Conservation (phyloP, 2,113 vertebrate genomes). For the Butastur rufipennis region DNA sequence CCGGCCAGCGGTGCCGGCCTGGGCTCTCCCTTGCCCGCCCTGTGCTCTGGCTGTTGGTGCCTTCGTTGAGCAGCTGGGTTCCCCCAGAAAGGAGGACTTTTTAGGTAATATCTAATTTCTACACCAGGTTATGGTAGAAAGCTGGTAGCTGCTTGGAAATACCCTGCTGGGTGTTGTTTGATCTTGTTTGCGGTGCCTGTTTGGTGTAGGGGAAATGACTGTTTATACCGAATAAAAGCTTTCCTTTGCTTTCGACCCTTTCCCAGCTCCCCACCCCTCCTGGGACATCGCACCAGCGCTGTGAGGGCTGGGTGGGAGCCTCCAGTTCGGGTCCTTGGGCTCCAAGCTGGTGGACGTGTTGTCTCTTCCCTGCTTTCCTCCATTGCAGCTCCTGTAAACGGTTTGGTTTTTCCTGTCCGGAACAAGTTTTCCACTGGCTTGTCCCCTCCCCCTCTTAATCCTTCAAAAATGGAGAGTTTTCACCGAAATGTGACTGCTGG, state of each 20-base stretch:
- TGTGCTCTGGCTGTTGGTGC: rapidly evolving
- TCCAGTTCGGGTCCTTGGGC: neutral
- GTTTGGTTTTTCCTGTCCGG: constrained; percentile 44
- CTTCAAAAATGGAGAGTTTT: neutral
- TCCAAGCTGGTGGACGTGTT: neutral
- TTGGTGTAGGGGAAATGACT: neutral
- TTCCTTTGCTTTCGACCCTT: neutral
- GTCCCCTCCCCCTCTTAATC: constrained; percentile 43
- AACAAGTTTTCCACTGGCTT: constrained; percentile 53
- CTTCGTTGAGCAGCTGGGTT: rapidly evolving
- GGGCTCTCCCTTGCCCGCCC: rapidly evolving
- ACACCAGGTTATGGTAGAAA: rapidly evolving
- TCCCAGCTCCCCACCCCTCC: neutral
- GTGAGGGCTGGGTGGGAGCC: neutral
- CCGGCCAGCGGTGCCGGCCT: neutral
- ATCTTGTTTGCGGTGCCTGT: neutral
- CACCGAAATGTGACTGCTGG: neutral
- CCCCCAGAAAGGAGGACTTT: neutral
- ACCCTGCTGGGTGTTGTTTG: neutral
- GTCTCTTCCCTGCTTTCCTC: neutral
- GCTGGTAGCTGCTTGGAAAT: neutral
- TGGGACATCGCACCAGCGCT: rapidly evolving
- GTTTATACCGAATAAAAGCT: neutral
- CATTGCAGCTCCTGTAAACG: neutral
- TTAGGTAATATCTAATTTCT: neutral